Evolutionary conservation across 2,113 vertebrate genomes (phyloP), one percentile per base, ranked within the genome.

Genomic region (Amphiprion ocellaris): DNA sequence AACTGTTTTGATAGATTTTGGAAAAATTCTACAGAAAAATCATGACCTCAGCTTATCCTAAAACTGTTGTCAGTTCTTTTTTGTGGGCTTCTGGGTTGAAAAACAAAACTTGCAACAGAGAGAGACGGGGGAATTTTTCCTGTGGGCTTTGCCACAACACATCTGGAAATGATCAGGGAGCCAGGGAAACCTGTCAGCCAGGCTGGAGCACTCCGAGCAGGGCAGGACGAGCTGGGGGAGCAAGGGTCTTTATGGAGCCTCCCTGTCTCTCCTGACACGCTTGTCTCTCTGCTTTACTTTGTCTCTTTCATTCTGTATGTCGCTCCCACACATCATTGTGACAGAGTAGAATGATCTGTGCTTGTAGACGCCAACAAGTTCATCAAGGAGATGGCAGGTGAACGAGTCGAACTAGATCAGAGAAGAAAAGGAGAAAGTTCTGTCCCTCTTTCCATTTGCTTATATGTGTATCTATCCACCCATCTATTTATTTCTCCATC

Each of bases 101-200:
- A 94, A 93, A 86, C 81, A 87, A 86, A 84, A 80, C 37, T 33
- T 73, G 71, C 24, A 87, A 55, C 80, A 83, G 71, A 78, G 85
- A 50, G 70, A 75, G 52, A 73, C 10, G 55, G 26, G 56, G 41
- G 65, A 33, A 83, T 87, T 91, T 77, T 79, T 52, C 86, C 87
- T 90, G 55, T 79, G 83, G 87, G 76, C 79, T 91, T 85, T 81
- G 79, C 82, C 88, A 85, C 82, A 69, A 55, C 78, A 90, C 94
- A 95, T 95, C 92, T 95, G 94, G 92, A 95, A 91, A 81, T 80
- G 71, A 94, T 95, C 88, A 92, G 79, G 59, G 68, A 91, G 82
- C 50, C 81, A 56, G 79, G 81, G 74, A 88, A 88, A 91, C 86
- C 92, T 93, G 92, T 90, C 89, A 92, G 90, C 88, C 83, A 79